These are phyloP conservation scores for Acrossocheilus wenchowensis DNA, from an alignment of 2,797 vertebrate genomes.

Conservation along the genomic window DNA sequence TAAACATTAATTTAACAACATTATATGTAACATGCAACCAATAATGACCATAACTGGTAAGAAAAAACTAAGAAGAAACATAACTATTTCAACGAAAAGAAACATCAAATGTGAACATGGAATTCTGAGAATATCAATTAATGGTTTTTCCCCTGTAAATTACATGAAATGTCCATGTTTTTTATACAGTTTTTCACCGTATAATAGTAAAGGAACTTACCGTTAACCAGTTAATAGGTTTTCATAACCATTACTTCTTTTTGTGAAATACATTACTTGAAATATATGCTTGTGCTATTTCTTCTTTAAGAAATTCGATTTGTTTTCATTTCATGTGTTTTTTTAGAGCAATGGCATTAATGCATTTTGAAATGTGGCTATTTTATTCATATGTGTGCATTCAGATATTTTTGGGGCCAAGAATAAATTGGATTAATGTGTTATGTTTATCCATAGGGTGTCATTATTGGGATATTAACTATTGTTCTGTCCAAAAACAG, in stretches of 20 bases:
- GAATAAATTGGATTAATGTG: neutral
- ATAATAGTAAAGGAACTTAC: no score
- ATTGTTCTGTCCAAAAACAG: constrained; percentile 79
- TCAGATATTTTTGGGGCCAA: neutral
- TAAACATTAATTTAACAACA: no score
- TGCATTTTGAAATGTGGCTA: neutral
- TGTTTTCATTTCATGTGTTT: neutral
- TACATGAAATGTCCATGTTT: no score
- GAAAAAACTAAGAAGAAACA: no score
- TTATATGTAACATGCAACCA: no score
- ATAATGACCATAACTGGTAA: no score
- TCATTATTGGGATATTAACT: constrained; percentile 74
- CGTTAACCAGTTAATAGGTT: no score
- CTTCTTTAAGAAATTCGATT: neutral
- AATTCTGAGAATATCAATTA: no score
- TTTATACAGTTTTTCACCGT: no score
- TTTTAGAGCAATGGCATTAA: neutral
- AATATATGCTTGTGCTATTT: neutral
- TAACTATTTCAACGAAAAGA: no score
- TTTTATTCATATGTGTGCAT: neutral
- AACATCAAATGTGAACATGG: no score
- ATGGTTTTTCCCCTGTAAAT: no score
- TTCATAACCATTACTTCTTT: neutral
- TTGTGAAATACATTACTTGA: neutral
- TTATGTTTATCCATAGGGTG: constrained; percentile 69